phyloP scores from a whole-genome alignment of 1,140 invertebrate genomes.

The Sminthurinus signatus region DNA sequence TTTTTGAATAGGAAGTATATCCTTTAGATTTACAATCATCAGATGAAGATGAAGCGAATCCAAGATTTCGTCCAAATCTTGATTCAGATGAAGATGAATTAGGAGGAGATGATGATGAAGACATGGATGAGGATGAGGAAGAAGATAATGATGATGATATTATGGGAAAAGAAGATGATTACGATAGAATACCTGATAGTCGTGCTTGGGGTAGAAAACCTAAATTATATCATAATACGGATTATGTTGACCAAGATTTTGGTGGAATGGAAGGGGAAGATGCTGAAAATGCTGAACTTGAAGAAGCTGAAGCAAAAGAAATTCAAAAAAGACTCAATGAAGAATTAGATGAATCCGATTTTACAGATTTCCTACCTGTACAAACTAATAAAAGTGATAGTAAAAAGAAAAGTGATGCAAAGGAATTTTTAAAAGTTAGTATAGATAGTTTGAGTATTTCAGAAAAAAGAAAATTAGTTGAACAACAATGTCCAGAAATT shows the following conservation, averaged over 20 bases:
- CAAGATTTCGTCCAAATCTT: neutral
- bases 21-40: constrained; percentile 18
- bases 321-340: constrained; percentile 70
- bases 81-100: neutral
- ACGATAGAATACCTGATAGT: constrained; percentile 61
- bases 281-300: constrained; percentile 65
- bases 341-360: constrained; percentile 74
- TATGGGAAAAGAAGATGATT: constrained; percentile 65
- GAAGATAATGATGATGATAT: constrained; percentile 48
- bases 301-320: constrained; percentile 75
- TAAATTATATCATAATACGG: constrained; percentile 70
- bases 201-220: constrained; percentile 81
- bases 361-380: constrained; percentile 58
- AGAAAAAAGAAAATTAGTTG: constrained; percentile 65
- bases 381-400: constrained; percentile 30
- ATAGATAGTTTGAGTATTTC: constrained; percentile 64
- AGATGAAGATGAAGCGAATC: too few relatives aligned
- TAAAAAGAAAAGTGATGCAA: constrained; percentile 44
- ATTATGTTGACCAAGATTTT: constrained; percentile 82
- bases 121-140: constrained; percentile 40
- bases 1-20: constrained; percentile 20
- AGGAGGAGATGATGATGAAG: constrained; percentile 43
- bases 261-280: constrained; percentile 63
- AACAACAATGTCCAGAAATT: constrained; percentile 80
- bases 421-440: constrained; percentile 61